phyloP scores from a whole-genome alignment of 2,888 invertebrate genomes.

The Epirrhoe alternata region DNA sequence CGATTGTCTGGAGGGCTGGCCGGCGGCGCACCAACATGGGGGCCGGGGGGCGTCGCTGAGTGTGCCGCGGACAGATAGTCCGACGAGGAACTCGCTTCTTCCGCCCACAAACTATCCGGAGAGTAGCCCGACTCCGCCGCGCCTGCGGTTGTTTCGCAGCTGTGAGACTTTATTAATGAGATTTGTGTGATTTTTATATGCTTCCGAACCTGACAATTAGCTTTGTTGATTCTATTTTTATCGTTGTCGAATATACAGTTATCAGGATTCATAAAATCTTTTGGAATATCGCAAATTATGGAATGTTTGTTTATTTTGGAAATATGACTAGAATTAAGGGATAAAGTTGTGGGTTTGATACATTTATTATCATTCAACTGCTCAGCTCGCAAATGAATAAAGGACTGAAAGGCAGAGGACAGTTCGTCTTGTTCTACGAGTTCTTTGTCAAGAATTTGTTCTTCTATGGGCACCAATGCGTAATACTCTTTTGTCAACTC shows the following conservation, averaged over 20 bases:
- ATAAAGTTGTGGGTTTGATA: conserved; percentile 70
- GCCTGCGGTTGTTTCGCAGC: conserved; percentile 6
- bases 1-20: conserved; percentile 55
- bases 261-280: conserved; percentile 49
- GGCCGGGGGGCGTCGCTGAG: conserved; percentile 60
- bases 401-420: conserved; percentile 79
- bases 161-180: conserved; percentile 15
- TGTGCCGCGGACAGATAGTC: conserved; percentile 76
- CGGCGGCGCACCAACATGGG: conserved; percentile 51
- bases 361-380: conserved; percentile 56
- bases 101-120: conserved; percentile 73
- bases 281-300: conserved; percentile 72
- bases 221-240: conserved; percentile 33
- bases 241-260: conserved; percentile 32
- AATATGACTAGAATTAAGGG: conserved; percentile 73
- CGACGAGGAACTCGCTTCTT: conserved; percentile 75
- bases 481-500: conserved; percentile 76
- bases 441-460: conserved; percentile 77
- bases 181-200: conserved; percentile 17
- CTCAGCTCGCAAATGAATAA: conserved; percentile 67
- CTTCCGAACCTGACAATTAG: conserved; percentile 47
- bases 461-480: conserved; percentile 71
- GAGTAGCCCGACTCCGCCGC: conserved; percentile 61
- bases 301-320: conserved; percentile 74
- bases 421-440: conserved; percentile 82